Evolutionary conservation across 2,113 vertebrate species (phyloP), one percentile per base, ranked within the genome.

Genomic region (Phainopepla nitens): DNA sequence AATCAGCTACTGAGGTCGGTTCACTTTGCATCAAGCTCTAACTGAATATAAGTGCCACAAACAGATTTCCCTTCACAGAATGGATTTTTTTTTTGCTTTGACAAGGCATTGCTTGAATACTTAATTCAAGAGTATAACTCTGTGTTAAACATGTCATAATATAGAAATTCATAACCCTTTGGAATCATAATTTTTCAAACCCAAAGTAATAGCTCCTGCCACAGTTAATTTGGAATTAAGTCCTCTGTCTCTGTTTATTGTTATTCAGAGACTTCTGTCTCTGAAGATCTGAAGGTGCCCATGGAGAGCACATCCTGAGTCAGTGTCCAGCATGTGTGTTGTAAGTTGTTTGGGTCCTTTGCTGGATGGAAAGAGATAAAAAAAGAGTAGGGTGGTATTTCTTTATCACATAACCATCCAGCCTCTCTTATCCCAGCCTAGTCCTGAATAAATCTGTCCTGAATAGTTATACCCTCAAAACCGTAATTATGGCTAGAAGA

Each of bases 111-210:
- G 18, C 65, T 93, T 80, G 61, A 93, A 57, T 78, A 70, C 58
- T 71, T 84, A 45, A 69, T 91, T 85, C 84, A 84, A 65, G 47
- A 89, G 47, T 93, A 77, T 94, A 90, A 36, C 71, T 82, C 72
- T 84, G 35, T 27, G 3, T 60, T 91, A 54, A 89, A 92, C 54
- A 79, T 66, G 44, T 93, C 35, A 6, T 62, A 75, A 93, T 66
- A 89, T n/a, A 91, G 78, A 79, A 91, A 95, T 95, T 90, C 82
- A 80, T 86, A 77, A 14, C 78, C 77, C 75, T 93, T 97, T 95
- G 29, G 10, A 89, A 84, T 69, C 3, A 28, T 33, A 58, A 16
- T 80, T 96, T 83, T 97, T 97, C 1, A 0, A 93, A 41, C 72
- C 49, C 35, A 62, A 71, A 89, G n/a, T 79, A 82, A 56, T 94